Conservation (phyloP, 2,888 invertebrate genomes). For the Dicyrtomina minuta region DNA sequence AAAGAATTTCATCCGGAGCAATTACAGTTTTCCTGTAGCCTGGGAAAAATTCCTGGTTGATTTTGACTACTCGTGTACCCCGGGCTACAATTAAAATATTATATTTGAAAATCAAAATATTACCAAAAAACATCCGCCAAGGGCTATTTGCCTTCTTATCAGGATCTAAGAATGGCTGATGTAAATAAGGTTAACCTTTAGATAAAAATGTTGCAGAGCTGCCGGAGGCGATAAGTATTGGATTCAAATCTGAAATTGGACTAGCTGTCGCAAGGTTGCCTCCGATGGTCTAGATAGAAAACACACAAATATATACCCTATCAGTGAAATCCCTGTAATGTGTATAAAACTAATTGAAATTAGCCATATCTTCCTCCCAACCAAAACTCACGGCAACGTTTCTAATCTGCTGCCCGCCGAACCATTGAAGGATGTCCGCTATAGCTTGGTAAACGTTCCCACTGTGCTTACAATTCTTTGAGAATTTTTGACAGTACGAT, state of each 20-base stretch:
- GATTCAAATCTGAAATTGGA: conserved; percentile 94
- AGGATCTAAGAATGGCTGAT: no score
- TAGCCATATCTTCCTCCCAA: not conserved
- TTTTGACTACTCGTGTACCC: conserved; percentile 24
- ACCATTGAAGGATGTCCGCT: conserved; percentile 85
- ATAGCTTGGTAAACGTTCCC: conserved; percentile 67
- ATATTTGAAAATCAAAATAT: no score
- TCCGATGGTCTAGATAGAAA: conserved; percentile 67
- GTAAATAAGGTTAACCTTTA: no score
- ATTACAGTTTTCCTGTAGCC: conserved; percentile 79
- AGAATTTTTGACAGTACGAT: conserved; percentile 37
- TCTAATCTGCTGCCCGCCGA: conserved; percentile 91
- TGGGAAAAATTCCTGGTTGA: conserved; percentile 37
- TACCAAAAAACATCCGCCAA: no score
- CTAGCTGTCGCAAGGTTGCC: conserved; percentile 95
- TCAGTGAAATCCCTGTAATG: no score
- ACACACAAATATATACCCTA: conserved; percentile 9
- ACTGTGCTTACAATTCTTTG: conserved; percentile 59
- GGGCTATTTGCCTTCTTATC: no score
- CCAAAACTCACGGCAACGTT: conserved; percentile 72
- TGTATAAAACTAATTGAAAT: conserved; percentile 3
- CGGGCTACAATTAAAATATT: conserved; percentile 13
- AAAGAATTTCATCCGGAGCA: conserved; percentile 73
- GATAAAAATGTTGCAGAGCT: conserved; percentile 36
- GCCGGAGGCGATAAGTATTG: conserved; percentile 79